phyloP scores from a whole-genome alignment of 1,140 invertebrate species.

The Papilio machaon region DNA sequence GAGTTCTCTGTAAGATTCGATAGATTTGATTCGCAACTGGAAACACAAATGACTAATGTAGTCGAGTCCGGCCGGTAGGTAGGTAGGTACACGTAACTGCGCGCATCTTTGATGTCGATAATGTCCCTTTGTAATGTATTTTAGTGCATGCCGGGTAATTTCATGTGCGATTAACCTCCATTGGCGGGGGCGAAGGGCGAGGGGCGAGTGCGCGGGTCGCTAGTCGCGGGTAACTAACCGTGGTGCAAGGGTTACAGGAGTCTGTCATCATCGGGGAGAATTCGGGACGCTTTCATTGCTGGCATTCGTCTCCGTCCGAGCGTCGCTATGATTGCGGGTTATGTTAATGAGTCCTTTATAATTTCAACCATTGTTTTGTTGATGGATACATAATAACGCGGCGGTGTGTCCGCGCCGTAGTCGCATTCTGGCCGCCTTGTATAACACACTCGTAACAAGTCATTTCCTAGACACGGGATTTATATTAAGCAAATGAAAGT shows the following conservation, averaged over 20 bases:
- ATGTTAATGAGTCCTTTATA: slow-evolving; percentile 14
- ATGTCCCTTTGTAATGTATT: slow-evolving; percentile 63
- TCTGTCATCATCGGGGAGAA: slow-evolving; percentile 56
- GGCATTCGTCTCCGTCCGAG: slow-evolving; percentile 64
- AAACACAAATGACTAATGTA: background rate
- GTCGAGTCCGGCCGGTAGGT: background rate
- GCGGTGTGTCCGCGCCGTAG: background rate
- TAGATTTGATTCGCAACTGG: background rate
- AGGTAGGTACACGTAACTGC: background rate
- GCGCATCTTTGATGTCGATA: slow-evolving; percentile 56
- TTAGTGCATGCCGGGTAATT: slow-evolving; percentile 58
- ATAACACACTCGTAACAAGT: background rate
- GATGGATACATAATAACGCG: background rate
- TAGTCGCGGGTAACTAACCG: slow-evolving; percentile 66
- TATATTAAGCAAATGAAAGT: background rate
- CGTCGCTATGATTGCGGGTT: slow-evolving; percentile 44
- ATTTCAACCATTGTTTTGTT: slow-evolving; percentile 31
- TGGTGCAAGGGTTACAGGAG: slow-evolving; percentile 66
- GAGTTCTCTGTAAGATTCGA: background rate
- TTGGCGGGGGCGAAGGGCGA: slow-evolving; percentile 16
- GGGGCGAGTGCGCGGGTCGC: too few species aligned
- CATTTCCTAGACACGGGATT: background rate
- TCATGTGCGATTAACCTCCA: slow-evolving; percentile 64
- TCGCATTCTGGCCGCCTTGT: background rate
- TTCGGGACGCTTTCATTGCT: slow-evolving; percentile 61